Evolutionary conservation across 2,888 invertebrate genomes (phyloP), one percentile per base, ranked within the genome.

Genomic region (Brachylomia viminalis): DNA sequence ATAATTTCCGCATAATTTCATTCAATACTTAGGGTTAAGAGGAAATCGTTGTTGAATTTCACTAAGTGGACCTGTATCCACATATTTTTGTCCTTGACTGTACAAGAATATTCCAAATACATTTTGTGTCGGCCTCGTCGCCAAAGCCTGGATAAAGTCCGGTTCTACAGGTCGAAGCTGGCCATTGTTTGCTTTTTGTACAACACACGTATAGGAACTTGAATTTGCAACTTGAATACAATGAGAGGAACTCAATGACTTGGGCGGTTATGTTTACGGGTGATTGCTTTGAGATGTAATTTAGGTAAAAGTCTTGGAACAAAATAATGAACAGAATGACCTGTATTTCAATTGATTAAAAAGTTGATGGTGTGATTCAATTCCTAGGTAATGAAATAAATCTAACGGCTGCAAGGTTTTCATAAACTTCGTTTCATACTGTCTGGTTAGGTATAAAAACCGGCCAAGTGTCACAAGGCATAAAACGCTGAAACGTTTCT

Each of bases 161-260:
- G 82, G 88, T 87, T 87, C 59, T 79, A 80, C 84, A 52, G 79
- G 83, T 85, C 79, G 72, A 77, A 75, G 72, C 70, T 10, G 56
- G 11, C 82, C 58, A 87, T 88, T 87, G 89, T 88, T 88, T 82
- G 65, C 75, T 88, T 87, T 88, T 87, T 88, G 72, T 83, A 56
- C 47, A 27, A 13, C 45, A 38, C 8, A 72, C 66, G 33, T 66
- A 81, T 71, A 76, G 76, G 58, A 73, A 75, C 77, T 68, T 72
- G 72, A 67, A 72, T 70, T 74, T 73, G 64, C 67, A 54, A 74
- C 80, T 62, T 76, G 68, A 80, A 65, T 64, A 85, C 72, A 87
- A 79, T 80, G 64, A 72, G 52, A 83, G 79, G 59, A 83, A 83
- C 79, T 67, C 65, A 38, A 72, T 77, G 77, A 83, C 64, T 72